Evolutionary conservation across 2,113 vertebrate species (phyloP).

Genomic region (Pomatostomus ruficeps): DNA sequence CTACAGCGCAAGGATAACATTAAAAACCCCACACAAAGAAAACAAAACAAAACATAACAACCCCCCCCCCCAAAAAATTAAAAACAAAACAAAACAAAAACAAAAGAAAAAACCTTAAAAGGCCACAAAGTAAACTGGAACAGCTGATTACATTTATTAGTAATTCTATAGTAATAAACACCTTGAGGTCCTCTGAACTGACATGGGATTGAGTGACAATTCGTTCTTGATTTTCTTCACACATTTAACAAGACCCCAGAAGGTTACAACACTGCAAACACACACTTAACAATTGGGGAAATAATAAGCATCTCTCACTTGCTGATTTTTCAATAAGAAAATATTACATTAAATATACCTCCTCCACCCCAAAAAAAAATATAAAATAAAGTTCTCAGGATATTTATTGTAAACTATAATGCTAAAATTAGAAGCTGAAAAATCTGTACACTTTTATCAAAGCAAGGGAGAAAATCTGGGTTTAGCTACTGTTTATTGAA

Average conservation of each 20-base stretch:
- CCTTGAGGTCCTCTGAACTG: neutral
- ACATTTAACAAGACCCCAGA: neutral
- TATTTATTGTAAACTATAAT: neutral
- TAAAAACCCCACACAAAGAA: neutral
- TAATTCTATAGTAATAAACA: neutral
- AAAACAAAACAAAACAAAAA: neutral
- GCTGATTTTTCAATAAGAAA: neutral
- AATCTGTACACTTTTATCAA: neutral
- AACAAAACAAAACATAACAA: neutral
- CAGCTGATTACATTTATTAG: neutral
- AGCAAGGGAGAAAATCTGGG: neutral
- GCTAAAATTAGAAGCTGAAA: neutral
- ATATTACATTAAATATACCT: neutral
- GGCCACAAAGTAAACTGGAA: neutral
- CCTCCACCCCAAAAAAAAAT: neutral
- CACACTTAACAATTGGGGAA: neutral
- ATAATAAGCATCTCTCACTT: neutral
- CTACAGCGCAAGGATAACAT: rapidly evolving
- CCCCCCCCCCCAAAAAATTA: too few species aligned
- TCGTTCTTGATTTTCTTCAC: neutral
- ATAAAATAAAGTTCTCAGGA: neutral
- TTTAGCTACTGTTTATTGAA: neutral
- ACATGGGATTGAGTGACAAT: neutral
- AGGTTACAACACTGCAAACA: neutral
- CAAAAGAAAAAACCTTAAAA: neutral